phyloP scores from a whole-genome alignment of 2,113 vertebrate genomes.

The Misgurnus anguillicaudatus region DNA sequence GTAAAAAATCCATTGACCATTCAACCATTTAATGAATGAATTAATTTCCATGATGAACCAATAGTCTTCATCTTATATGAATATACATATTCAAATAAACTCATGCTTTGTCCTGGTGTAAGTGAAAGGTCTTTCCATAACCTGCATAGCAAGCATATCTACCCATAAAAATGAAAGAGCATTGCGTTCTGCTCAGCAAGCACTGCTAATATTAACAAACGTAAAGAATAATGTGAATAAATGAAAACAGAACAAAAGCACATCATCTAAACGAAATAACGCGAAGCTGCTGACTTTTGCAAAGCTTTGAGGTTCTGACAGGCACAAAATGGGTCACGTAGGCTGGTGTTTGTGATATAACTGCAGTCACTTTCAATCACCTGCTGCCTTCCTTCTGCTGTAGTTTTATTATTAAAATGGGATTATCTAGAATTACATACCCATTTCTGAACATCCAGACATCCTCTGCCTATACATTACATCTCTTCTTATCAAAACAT shows the following conservation, averaged over 20 bases:
- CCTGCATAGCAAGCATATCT: not conserved
- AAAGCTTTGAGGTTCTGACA: not conserved
- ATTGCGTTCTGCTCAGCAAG: not conserved
- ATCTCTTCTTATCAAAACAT: conserved; percentile 4
- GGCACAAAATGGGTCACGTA: not conserved
- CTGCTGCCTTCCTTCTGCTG: conserved; percentile 12
- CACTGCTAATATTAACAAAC: conserved; percentile 6
- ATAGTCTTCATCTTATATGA: not conserved
- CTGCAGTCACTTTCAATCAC: conserved; percentile 23
- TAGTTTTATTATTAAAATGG: conserved; percentile 36
- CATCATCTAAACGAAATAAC: not conserved
- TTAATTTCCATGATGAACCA: not conserved
- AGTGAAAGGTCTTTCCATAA: not conserved
- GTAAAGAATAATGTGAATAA: conserved; percentile 16
- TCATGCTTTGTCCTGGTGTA: not conserved
- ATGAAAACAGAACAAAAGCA: not conserved
- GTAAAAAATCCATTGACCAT: conserved; percentile 7
- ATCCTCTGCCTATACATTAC: conserved; percentile 9
- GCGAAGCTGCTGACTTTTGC: not conserved
- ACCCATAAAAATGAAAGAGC: not conserved
- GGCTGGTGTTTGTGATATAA: conserved; percentile 12
- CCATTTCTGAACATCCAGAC: not conserved
- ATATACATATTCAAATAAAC: not conserved
- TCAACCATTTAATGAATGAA: not conserved
- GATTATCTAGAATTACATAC: conserved; percentile 25